Evolutionary conservation across 2,113 vertebrate species (phyloP), one percentile per base, ranked within the genome.

Genomic region (Tretioscincus oriximinensis): DNA sequence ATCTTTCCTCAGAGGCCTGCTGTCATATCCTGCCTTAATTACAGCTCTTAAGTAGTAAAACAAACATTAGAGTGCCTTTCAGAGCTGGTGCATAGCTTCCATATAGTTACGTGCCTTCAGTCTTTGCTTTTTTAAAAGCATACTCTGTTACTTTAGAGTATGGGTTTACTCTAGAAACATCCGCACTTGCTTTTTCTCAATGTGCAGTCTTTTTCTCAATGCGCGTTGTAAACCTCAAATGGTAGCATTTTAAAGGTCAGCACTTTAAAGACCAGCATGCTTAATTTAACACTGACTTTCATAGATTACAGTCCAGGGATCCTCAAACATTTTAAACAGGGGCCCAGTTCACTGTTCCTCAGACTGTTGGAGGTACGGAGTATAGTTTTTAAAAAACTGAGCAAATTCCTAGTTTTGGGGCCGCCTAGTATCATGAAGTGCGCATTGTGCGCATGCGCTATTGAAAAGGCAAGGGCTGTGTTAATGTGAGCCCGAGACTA

Each of bases 21-120:
- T 89, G 14, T n/a, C 47, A n/a, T 26, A 73, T 76, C 73, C 22
- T 51, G 69, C 85, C 74, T 49, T 35, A 82, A 79, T 87, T 86
- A 41, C 45, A 20, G 61, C 72, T 80, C 60, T 70, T 31, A 81
- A 31, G 5, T 24, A 87, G 20, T 47, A 68, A 84, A 80, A 84
- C 66, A 63, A 71, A 58, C 4, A 16, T 6, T 0, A 0, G 5
- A 20, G 72, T 26, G 77, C 1, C 18, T 82, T 86, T 76, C 6
- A 68, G 72, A 75, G 47, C 45, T 80, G 14, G 5, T 26, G 70
- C 68, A 61, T 45, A 31, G 61, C 26, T 82, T 47, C n/a, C 54
- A 18, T 51, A 35, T 24, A 49, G 63, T 63, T 31, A 76, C 8
- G 7, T 58, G 26, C 26, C 11, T 29, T 21, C 12, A 2, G 9